Evolutionary conservation across 64 coral and sea anemone genomes (phyloP), one percentile per base, ranked within the genome.

Genomic region (Actinia equina): DNA sequence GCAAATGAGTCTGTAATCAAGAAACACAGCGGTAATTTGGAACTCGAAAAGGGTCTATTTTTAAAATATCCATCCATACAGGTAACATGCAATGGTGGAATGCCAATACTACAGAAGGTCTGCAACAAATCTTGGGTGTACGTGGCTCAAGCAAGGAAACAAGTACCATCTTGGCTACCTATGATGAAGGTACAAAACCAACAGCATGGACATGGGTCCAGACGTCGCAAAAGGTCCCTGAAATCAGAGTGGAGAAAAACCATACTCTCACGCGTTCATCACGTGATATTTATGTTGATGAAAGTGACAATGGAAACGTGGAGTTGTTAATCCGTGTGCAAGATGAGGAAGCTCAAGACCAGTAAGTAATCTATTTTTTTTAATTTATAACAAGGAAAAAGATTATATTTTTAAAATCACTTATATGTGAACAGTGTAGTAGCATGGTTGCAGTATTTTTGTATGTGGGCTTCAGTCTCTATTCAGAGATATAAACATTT

Each of bases 111-210:
- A 63, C 59, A 42, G 83, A 85, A 54, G 83, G 83, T n/a, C n/a
- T 37, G 83, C 42, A 22, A 49, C 46, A 49, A 49, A 4, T 49
- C 7, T 8, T 49, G 46, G 46, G 46, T 49, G 46, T 49, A 49
- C 46, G 46, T 6, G 53, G 53, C 17, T 62, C 83, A 23, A 23
- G 1, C 17, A 41, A 85, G 22, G 53, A 85, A 27, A 85, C 83
- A 85, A 54, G 56, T 0, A 63, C 59, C 53, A 85, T 85, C 44
- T 26, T 85, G 83, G 83, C 83, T 23, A 85, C 83, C 8, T 85
- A 85, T 63, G 83, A 85, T 9, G 37, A 42, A 19, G 25, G 83
- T 59, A 85, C 83, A n/a, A 85, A 63, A 85, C 83, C 83, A 63
- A 57, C 22, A 7, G 59, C 52, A 17, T 85, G 59, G 53, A 61